Base-by-base conservation (phyloP, 2,797 vertebrate genomes). In the Pseudotriccus pelzelni region DNA sequence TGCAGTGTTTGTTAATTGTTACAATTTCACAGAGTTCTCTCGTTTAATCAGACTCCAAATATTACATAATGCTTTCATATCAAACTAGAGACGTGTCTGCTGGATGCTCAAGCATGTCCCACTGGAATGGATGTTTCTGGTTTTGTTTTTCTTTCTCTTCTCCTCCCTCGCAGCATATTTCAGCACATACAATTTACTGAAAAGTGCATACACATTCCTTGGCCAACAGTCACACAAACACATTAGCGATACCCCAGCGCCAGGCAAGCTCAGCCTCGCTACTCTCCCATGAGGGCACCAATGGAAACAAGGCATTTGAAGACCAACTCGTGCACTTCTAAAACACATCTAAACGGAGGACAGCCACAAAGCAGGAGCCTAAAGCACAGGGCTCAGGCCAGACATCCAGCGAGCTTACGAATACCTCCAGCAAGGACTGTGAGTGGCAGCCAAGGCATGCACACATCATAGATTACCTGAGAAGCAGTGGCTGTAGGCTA, bases 111-210 rank as follows among this genome's bases (percentile, higher is more conserved):
- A 64, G 84, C 77, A 58, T 5, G 63, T 95, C 84, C 87, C 96
- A 87, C 52, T 46, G 80, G 87, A 95, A 62, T 90, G 87, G 82
- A 63, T 58, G 81, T 84, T 97, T 97, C 96, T 75, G 82, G 2
- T 56, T 94, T 93, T 91, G 72, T 23, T 85, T 95, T 91, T 81
- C 70, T 28, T 85, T 95, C 91, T 86, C 73, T 56, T 84, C 75
- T 83, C 74, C 75, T 90, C 78, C 63, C 80, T 79, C 87, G 44
- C 68, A 81, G 66, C 90, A 80, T 80, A 90, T 77, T 94, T 96
- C 79, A 92, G 83, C 88, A 74, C 93, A 92, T 49, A 72, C 28
- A 73, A 78, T 85, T 92, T 66, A 92, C 68, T 76, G 43, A 90
- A 84, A 91, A 67, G 79, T 1, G 0, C 32, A 77, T 41, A 44